Evolutionary conservation across 1,140 invertebrate genomes (phyloP).

Genomic region (Musca vetustissima): DNA sequence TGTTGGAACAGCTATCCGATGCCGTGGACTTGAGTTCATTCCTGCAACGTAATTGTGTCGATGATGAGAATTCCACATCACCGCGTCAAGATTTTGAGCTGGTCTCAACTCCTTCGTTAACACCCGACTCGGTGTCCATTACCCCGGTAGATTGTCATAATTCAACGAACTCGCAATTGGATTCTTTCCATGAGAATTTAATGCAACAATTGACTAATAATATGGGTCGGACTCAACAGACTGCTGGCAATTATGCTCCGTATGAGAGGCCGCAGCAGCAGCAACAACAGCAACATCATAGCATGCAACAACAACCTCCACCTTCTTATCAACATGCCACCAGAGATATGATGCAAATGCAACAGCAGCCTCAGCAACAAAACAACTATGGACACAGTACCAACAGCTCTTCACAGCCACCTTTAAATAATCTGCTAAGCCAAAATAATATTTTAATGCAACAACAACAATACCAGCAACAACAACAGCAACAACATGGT

Average conservation of each 20-base stretch:
- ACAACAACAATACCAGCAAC: conserved; percentile 55
- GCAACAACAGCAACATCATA: conserved; percentile 36
- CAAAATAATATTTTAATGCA: conserved; percentile 18
- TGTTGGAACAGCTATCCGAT: conserved; percentile 71
- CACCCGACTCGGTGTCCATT: conserved; percentile 64
- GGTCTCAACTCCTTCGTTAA: conserved; percentile 61
- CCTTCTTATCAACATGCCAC: conserved; percentile 57
- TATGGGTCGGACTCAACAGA: conserved; percentile 47
- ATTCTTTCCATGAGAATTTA: conserved; percentile 66
- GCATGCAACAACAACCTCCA: conserved; percentile 38
- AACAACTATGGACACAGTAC: conserved; percentile 28
- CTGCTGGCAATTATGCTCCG: conserved; percentile 22
- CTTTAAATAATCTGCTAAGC: not conserved
- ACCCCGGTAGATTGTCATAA: conserved; percentile 64
- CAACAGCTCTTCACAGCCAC: conserved; percentile 39
- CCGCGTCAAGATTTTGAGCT: conserved; percentile 59
- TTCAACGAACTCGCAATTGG: conserved; percentile 54
- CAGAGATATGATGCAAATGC: conserved; percentile 59
- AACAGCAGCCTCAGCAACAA: conserved; percentile 58
- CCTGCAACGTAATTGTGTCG: conserved; percentile 67
- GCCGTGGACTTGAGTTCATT: conserved; percentile 74
- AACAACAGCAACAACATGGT: conserved; percentile 58
- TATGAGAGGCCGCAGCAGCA: conserved; percentile 30
- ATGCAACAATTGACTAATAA: conserved; percentile 60
- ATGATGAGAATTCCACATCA: conserved; percentile 57